Evolutionary conservation across 1,140 invertebrate genomes (phyloP), one percentile per base, ranked within the genome.

Genomic region (Apis florea): DNA sequence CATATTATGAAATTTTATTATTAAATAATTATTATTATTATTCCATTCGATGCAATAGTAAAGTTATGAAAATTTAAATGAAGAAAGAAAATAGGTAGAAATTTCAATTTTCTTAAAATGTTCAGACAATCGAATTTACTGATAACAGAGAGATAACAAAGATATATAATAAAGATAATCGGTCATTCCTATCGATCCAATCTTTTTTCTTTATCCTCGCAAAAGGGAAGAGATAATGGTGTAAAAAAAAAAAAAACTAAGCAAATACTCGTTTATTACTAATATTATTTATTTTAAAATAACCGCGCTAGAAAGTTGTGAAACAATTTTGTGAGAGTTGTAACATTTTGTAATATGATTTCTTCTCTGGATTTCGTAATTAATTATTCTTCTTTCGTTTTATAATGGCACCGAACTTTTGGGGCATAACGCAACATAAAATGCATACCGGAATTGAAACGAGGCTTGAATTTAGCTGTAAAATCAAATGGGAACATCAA

Each of bases 351-450:
- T 51, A 71, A 77, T 51, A 77, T 11, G 17, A 17, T 76, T 76
- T 49, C 21, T 15, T 17, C 12, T 15, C 15, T 10, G 10, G 26
- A 12, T 59, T 78, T 58, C 54, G 19, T 51, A 59, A 69, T 47
- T 26, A 21, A 47, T 49, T 61, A 24, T 21, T 72, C 31, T 59
- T 40, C 21, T n/a, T 40, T 53, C 26, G 12, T 13, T 21, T 17
- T 74, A 49, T 24, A 26, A 56, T 71, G 12, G 10, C 58, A 47
- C n/a, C 24, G 8, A 21, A 40, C 19, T 49, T 74, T n/a, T 47
- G n/a, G 47, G 51, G 58, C 72, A 47, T 74, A 11, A 74, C 72
- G 47, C 63, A 11, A 74, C 72, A 24, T 5, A 24, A 61, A 73
- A 24, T 40, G 56, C 56, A 49, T 73, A n/a, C 19, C 56, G 9